These are phyloP conservation scores for Thrips palmi DNA, from an alignment of 1,140 invertebrate species.

Conservation along the genomic window DNA sequence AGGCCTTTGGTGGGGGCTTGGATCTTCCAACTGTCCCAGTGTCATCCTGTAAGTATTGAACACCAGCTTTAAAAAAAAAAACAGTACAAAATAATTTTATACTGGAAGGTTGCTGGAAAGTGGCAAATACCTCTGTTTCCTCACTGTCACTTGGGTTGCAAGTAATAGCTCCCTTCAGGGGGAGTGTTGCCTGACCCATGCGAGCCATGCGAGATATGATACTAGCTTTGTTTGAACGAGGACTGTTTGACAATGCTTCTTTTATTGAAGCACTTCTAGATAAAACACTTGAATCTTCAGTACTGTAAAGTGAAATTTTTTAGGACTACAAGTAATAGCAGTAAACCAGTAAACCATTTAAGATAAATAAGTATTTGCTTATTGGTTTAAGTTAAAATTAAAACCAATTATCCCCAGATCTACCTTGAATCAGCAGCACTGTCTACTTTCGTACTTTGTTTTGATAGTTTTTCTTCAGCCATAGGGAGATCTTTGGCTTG, in stretches of 20 bases:
- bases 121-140: slow-evolving; percentile 12
- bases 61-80: neutral
- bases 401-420: too few species aligned
- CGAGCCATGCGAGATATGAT: slow-evolving; percentile 15
- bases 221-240: slow-evolving; percentile 13
- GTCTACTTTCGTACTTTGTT: too few species aligned
- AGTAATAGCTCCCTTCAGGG: slow-evolving; percentile 11
- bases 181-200: slow-evolving; percentile 15
- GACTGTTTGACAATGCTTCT: slow-evolving; percentile 9
- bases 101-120: neutral
- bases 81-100: neutral
- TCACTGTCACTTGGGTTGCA: slow-evolving; percentile 14
- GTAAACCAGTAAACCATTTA: too few species aligned
- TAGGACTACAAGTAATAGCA: too few species aligned
- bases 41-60: neutral
- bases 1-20: neutral
- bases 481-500: too few species aligned
- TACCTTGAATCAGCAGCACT: too few species aligned
- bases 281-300: neutral
- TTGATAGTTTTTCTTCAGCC: too few species aligned
- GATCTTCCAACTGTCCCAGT: neutral
- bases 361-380: too few species aligned
- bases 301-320: neutral
- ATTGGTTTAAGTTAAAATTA: too few species aligned
- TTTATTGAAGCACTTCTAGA: neutral